Percentiles rank a stretch among this genome's conserved stretches.
Evolutionary conservation across 2,888 invertebrate species (phyloP).

Genomic region (Argyra leucocephala): DNA sequence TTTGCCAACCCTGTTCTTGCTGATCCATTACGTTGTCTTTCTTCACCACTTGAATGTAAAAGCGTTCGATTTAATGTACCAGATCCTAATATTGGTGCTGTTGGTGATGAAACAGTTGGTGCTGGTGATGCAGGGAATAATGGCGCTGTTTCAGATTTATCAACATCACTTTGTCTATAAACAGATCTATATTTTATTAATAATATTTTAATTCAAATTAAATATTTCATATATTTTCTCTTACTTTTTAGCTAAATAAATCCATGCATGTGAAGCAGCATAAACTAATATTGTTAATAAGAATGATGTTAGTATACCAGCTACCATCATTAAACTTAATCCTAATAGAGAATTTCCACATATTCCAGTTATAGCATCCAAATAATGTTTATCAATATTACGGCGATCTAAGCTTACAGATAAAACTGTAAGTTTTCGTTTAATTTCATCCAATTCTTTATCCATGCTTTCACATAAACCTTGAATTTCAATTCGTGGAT

Average conservation of each 20-base stretch:
- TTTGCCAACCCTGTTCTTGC: slow-evolving; percentile 43
- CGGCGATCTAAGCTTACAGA: slow-evolving; percentile 70
- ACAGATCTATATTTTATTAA: background rate
- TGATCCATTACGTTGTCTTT: slow-evolving; percentile 37
- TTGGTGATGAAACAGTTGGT: slow-evolving; percentile 41
- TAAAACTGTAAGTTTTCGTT: slow-evolving; percentile 42
- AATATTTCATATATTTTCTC: slow-evolving; percentile 9
- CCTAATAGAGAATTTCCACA: slow-evolving; percentile 78
- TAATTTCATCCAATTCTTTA: slow-evolving; percentile 40
- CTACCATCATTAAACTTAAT: slow-evolving; percentile 73
- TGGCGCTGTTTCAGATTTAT: slow-evolving; percentile 44
- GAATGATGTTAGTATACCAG: slow-evolving; percentile 78
- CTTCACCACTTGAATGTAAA: slow-evolving; percentile 29
- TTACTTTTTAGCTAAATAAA: slow-evolving; percentile 85
- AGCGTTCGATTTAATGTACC: slow-evolving; percentile 43
- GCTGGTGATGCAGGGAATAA: slow-evolving; percentile 40
- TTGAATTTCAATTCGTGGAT: slow-evolving; percentile 40
- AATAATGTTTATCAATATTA: slow-evolving; percentile 71
- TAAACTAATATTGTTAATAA: slow-evolving; percentile 85
- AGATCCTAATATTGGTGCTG: slow-evolving; percentile 35
- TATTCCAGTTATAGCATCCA: slow-evolving; percentile 64
- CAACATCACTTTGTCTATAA: slow-evolving; percentile 36
- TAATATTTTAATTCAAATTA: background rate
- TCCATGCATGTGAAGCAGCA: slow-evolving; percentile 94
- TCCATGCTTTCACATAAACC: slow-evolving; percentile 38